Percentiles rank a stretch among this genome's conserved stretches.
Evolutionary conservation across 2,797 vertebrate species (phyloP).

Genomic region (Knipowitschia caucasica): DNA sequence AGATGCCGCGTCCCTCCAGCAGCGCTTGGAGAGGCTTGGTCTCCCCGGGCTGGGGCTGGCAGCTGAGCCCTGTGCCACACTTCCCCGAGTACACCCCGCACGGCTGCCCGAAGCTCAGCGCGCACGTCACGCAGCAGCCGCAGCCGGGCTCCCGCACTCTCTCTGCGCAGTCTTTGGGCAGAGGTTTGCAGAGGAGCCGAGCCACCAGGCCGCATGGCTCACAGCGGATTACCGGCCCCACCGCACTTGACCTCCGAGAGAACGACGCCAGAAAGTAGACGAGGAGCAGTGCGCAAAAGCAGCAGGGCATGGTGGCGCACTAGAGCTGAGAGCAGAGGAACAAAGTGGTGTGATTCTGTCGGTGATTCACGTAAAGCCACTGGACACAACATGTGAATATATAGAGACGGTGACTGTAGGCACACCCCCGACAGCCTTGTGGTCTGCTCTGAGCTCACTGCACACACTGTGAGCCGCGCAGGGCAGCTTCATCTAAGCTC

Average conservation of each 20-base stretch:
- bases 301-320: conserved; percentile 73
- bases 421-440: conserved; percentile 70
- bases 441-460: conserved; percentile 47
- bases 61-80: conserved; percentile 82
- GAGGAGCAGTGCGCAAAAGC: conserved; percentile 72
- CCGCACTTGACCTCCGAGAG: conserved; percentile 67
- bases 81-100: conserved; percentile 90
- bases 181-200: conserved; percentile 80
- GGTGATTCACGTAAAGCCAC: conserved; percentile 63
- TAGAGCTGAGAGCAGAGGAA: conserved; percentile 24
- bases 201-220: conserved; percentile 83
- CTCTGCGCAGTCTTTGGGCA: conserved; percentile 79
- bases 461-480: conserved; percentile 1
- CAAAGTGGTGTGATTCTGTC: conserved; percentile 38
- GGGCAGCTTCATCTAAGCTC: neutral
- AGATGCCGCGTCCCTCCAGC: conserved; percentile 85
- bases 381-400: conserved; percentile 74
- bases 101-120: conserved; percentile 74
- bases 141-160: conserved; percentile 85
- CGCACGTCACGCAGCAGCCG: conserved; percentile 89
- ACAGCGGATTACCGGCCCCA: conserved; percentile 84
- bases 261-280: conserved; percentile 70
- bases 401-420: conserved; percentile 76
- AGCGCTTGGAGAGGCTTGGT: conserved; percentile 84
- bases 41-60: conserved; percentile 79